These are phyloP conservation scores for Staurois parvus DNA, from an alignment of 2,797 vertebrate genomes.

Conservation along the genomic window DNA sequence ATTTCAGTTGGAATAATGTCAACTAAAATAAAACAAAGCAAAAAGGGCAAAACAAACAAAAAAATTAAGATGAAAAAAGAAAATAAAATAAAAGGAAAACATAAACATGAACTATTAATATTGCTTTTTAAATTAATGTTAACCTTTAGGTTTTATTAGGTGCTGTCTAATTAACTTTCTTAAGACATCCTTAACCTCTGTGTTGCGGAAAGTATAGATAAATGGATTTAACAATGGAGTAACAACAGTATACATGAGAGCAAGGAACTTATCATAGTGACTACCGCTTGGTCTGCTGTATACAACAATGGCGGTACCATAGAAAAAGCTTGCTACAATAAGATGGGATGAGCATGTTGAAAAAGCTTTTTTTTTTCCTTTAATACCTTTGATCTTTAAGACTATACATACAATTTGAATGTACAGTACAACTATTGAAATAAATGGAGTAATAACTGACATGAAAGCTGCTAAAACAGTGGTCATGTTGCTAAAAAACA, in stretches of 20 bases:
- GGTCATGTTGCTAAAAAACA: constrained; percentile 8
- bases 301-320: constrained; percentile 15
- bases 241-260: constrained; percentile 59
- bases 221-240: constrained; percentile 60
- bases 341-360: constrained; percentile 47
- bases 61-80: too few species aligned
- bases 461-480: constrained; percentile 1
- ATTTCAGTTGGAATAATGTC: too few species aligned
- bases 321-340: constrained; percentile 34
- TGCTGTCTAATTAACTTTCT: neutral
- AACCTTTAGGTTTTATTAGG: neutral
- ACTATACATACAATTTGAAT: constrained; percentile 5
- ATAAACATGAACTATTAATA: too few species aligned
- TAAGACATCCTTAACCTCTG: constrained; percentile 14
- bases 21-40: too few species aligned
- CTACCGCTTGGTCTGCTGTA: constrained; percentile 31
- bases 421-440: constrained; percentile 32
- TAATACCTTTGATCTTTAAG: constrained; percentile 12
- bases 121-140: too few species aligned
- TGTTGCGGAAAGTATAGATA: constrained; percentile 61
- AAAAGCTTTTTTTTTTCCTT: constrained; percentile 44
- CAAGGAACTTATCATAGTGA: constrained; percentile 38
- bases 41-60: too few species aligned
- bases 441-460: constrained; percentile 24
- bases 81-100: too few species aligned